These are phyloP conservation scores for Gymnoscelis rufifasciata DNA, from an alignment of 2,888 invertebrate genomes.

Conservation along the genomic window DNA sequence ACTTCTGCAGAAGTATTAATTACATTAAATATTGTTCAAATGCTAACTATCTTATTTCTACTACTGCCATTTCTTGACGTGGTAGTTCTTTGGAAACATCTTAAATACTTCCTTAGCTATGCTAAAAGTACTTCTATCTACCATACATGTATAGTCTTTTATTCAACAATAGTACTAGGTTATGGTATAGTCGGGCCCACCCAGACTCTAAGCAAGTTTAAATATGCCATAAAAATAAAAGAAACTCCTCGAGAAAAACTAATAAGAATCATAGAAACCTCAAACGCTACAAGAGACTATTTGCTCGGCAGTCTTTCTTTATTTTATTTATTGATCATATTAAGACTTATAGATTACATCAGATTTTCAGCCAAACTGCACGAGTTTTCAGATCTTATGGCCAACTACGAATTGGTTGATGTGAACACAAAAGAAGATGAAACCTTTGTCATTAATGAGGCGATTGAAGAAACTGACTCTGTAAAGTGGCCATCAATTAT, in stretches of 20 bases:
- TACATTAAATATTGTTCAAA: slow-evolving; percentile 43
- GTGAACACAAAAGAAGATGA: slow-evolving; percentile 24
- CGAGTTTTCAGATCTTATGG: slow-evolving; percentile 58
- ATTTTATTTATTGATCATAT: slow-evolving; percentile 48
- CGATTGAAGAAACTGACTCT: slow-evolving; percentile 27
- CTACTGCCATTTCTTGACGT: slow-evolving; percentile 46
- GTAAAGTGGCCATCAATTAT: slow-evolving; percentile 45
- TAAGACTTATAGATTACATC: slow-evolving; percentile 52
- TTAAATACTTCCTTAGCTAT: slow-evolving; percentile 31
- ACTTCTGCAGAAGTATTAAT: slow-evolving; percentile 35
- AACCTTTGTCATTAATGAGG: slow-evolving; percentile 25
- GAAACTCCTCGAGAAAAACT: slow-evolving; percentile 41
- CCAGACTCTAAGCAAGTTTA: slow-evolving; percentile 37
- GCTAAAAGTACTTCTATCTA: slow-evolving; percentile 14
- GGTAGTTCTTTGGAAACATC: slow-evolving; percentile 38
- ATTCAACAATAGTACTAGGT: slow-evolving; percentile 33
- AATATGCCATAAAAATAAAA: slow-evolving; percentile 19
- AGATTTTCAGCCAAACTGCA: slow-evolving; percentile 58
- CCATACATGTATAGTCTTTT: slow-evolving; percentile 20
- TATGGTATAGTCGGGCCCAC: slow-evolving; percentile 50
- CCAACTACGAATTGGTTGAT: slow-evolving; percentile 52
- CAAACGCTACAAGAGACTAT: slow-evolving; percentile 55
- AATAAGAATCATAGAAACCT: slow-evolving; percentile 41
- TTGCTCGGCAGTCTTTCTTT: slow-evolving; percentile 55
- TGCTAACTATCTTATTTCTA: slow-evolving; percentile 46